Evolutionary conservation across 2,113 vertebrate species (phyloP).

Genomic region (Rana temporaria): DNA sequence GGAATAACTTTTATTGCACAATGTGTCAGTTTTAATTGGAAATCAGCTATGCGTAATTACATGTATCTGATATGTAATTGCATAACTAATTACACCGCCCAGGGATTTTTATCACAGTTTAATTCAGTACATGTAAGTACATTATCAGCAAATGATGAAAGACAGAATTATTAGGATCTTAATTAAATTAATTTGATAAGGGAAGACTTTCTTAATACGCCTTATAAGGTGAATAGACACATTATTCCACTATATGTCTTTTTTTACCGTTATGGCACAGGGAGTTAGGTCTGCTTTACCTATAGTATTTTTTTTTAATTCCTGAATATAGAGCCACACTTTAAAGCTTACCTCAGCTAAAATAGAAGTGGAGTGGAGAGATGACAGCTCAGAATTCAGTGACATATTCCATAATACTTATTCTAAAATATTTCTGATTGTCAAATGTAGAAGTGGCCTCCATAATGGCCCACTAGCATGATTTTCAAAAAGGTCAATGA

Average conservation of each 20-base stretch:
- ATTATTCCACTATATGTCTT: not conserved
- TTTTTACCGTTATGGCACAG: not conserved
- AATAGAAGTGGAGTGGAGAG: no score
- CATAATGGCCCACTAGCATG: no score
- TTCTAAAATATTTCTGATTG: no score
- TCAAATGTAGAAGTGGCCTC: no score
- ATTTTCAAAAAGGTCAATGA: no score
- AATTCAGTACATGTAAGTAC: slow-evolving; percentile 21
- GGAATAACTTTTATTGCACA: not conserved
- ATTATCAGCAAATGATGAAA: slow-evolving; percentile 42
- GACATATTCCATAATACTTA: no score
- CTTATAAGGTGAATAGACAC: not conserved
- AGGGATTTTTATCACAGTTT: slow-evolving; percentile 21
- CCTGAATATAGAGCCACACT: no score
- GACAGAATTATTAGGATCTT: slow-evolving; percentile 38
- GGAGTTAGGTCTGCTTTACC: not conserved
- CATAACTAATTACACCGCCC: slow-evolving; percentile 16
- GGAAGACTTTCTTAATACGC: slow-evolving; percentile 8
- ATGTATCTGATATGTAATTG: slow-evolving; percentile 48
- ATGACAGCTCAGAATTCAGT: no score
- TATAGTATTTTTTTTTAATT: no score
- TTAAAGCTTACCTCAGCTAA: no score
- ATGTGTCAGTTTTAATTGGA: slow-evolving; percentile 39
- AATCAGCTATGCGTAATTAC: slow-evolving; percentile 46
- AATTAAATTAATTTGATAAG: slow-evolving; percentile 18